phyloP scores from a whole-genome alignment of 2,888 invertebrate genomes.

The Conus canariensis region DNA sequence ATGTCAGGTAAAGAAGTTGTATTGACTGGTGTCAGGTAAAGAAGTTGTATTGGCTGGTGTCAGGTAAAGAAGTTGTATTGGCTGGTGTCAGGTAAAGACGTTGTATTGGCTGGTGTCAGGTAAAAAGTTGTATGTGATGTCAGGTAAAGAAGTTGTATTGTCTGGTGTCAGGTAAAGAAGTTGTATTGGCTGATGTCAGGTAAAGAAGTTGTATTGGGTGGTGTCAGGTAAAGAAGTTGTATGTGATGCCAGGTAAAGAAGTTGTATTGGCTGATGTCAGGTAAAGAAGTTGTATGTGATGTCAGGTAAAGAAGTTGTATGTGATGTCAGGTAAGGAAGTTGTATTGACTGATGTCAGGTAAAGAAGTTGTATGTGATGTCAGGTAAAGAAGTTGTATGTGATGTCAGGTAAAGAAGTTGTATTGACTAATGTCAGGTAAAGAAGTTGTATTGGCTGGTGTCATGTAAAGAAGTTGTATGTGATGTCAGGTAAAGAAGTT shows the following conservation, averaged over 20 bases:
- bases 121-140: no score
- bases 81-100: no score
- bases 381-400: no score
- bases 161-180: not conserved
- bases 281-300: no score
- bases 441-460: conserved; percentile 80
- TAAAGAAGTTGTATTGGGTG: conserved; percentile 80
- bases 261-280: conserved; percentile 51
- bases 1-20: conserved; percentile 81
- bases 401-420: conserved; percentile 81
- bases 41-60: no score
- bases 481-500: no score
- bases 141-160: conserved; percentile 81
- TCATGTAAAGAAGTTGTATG: no score
- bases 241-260: conserved; percentile 81
- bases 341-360: conserved; percentile 78
- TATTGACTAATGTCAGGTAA: conserved; percentile 79
- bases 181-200: conserved; percentile 71
- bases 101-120: no score
- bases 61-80: no score
- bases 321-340: no score
- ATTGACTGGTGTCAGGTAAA: not conserved
- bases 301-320: conserved; percentile 82
- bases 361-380: conserved; percentile 80
- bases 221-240: not conserved